Percentiles rank a stretch among this genome's conserved stretches.
Evolutionary conservation across 1,140 invertebrate species (phyloP).

Genomic region (Delia radicum): DNA sequence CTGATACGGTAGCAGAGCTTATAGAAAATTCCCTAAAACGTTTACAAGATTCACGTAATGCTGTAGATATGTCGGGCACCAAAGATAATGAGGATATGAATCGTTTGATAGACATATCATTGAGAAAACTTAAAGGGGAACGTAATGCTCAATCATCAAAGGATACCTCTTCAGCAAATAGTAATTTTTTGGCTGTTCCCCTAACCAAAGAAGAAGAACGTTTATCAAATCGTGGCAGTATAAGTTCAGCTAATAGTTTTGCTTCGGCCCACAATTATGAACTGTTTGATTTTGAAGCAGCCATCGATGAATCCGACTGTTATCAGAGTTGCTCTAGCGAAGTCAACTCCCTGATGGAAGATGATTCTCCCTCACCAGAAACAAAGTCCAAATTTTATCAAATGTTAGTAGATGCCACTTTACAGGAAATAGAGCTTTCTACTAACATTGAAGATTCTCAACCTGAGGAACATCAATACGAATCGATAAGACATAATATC

Average conservation of each 20-base stretch:
- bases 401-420: conserved; percentile 65
- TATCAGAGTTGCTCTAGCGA: conserved; percentile 66
- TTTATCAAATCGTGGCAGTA: conserved; percentile 53
- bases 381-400: conserved; percentile 69
- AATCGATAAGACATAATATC: conserved; percentile 68
- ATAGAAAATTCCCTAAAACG: conserved; percentile 66
- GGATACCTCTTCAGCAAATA: background rate
- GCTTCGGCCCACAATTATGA: conserved; percentile 58
- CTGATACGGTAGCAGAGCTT: conserved; percentile 61
- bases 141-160: conserved; percentile 36
- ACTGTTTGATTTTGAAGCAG: conserved; percentile 56
- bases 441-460: conserved; percentile 59
- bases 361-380: conserved; percentile 48
- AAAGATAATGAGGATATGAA: conserved; percentile 63
- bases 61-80: conserved; percentile 58
- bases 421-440: conserved; percentile 64
- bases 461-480: conserved; percentile 68
- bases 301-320: conserved; percentile 64
- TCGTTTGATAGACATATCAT: conserved; percentile 61
- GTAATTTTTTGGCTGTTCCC: conserved; percentile 5
- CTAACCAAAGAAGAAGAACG: conserved; percentile 49
- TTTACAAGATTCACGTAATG: conserved; percentile 60
- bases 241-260: conserved; percentile 59
- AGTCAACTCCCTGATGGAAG: conserved; percentile 59
- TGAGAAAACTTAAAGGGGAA: conserved; percentile 59